Evolutionary conservation across 2,113 vertebrate genomes (phyloP), one percentile per base, ranked within the genome.

Genomic region (Coturnix japonica): DNA sequence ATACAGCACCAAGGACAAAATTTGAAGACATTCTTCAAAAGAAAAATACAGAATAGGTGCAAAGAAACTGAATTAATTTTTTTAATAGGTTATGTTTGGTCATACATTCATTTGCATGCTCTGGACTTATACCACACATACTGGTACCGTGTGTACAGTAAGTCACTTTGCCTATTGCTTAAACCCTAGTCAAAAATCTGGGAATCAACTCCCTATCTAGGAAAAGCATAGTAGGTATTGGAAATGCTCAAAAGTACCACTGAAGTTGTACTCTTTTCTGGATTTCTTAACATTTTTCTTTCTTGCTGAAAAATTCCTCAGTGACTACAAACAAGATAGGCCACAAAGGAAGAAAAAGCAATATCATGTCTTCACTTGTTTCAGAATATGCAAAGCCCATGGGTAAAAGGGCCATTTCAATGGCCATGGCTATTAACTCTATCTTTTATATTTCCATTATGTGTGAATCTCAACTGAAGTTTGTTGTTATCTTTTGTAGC

Each of bases 361-460:
- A 49, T 60, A 67, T 30, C 35, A 14, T 82, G 59, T 80, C 43
- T 71, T 56, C 86, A 3, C 21, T 70, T 94, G 18, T 66, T 94
- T 43, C 43, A 89, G 74, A 94, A 65, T 64, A 54, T 56, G n/a
- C 31, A 91, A 86, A 72, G 31, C 61, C 56, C 30, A 14, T 54
- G 18, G 61, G 51, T 64, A 61, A 91, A 75, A 44, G 46, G 77
- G 19, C 22, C 16, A 44, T 85, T 81, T 81, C 60, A 91, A 71
- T 46, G 60, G 30, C 66, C 86, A 35, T 91, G 78, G 21, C 41
- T 94, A 90, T 91, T 91, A 91, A 75, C 61, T 90, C 37, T 53
- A 64, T 22, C 54, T 89, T 94, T 94, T 84, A 79, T 76, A 39
- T 80, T 95, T 89, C 79, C 84, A 65, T 81, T 83, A 57, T 30